These are phyloP conservation scores for Neoniphon sammara DNA, from an alignment of 2,797 vertebrate genomes.

Conservation along the genomic window DNA sequence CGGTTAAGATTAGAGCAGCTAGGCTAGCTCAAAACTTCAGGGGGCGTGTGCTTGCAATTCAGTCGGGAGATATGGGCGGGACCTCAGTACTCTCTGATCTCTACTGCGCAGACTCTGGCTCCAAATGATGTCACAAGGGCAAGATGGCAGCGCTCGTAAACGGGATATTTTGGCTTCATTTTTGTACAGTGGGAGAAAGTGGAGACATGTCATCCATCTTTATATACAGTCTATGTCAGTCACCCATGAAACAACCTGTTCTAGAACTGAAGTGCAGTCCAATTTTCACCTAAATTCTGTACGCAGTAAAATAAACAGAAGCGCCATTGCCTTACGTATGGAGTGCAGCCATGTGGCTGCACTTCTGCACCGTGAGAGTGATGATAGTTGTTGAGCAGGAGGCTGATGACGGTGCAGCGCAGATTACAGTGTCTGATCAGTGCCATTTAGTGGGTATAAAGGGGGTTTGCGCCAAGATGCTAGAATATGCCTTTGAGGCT, in stretches of 20 bases:
- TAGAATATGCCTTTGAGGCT: slow-evolving; percentile 5
- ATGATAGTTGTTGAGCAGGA: slow-evolving; percentile 8
- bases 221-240: too few species aligned
- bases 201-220: too few species aligned
- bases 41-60: too few species aligned
- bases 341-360: slow-evolving; percentile 3
- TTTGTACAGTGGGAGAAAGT: too few species aligned
- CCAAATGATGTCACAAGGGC: too few species aligned
- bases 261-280: background rate
- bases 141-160: too few species aligned
- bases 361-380: background rate
- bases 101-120: too few species aligned
- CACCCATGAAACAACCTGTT: background rate
- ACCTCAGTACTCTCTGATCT: too few species aligned
- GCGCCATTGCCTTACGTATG: background rate
- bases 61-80: too few species aligned
- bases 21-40: too few species aligned
- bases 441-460: background rate
- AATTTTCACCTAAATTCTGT: slow-evolving; percentile 10
- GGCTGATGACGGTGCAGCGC: slow-evolving; percentile 1
- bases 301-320: background rate
- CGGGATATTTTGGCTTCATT: too few species aligned
- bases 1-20: too few species aligned
- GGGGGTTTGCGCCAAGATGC: background rate
- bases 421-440: slow-evolving; percentile 16